These are phyloP conservation scores for Eupithecia vulgata DNA, from an alignment of 2,888 invertebrate species.

Conservation along the genomic window DNA sequence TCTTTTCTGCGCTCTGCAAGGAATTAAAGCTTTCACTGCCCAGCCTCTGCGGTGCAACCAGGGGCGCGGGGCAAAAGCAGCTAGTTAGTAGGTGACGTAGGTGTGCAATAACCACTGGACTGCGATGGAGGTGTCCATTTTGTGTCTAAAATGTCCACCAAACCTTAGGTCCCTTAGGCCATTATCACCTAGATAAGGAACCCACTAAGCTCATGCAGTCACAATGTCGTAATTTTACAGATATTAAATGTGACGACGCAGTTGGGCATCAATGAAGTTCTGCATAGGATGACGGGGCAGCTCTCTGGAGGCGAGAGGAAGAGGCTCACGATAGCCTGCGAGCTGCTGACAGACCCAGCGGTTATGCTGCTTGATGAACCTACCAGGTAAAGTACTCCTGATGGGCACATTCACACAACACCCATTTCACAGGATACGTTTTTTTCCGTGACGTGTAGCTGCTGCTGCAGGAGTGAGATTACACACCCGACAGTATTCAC, in stretches of 20 bases:
- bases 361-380: constrained; percentile 97
- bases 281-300: constrained; percentile 87
- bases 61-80: too few relatives aligned
- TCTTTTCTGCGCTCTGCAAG: too few relatives aligned
- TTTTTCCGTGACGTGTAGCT: too few relatives aligned
- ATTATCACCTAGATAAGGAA: background rate
- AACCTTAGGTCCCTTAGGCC: background rate
- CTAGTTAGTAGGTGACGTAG: too few relatives aligned
- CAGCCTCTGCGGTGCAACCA: too few relatives aligned
- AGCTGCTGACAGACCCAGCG: constrained; percentile 95
- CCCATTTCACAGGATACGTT: too few relatives aligned
- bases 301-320: constrained; percentile 96
- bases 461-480: too few relatives aligned
- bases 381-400: constrained; percentile 87
- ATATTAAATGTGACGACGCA: constrained; percentile 90
- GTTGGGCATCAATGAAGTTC: constrained; percentile 88
- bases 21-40: too few relatives aligned
- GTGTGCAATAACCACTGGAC: too few relatives aligned
- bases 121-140: too few relatives aligned
- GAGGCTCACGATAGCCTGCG: constrained; percentile 94
- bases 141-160: background rate
- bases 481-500: too few relatives aligned
- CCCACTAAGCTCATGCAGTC: background rate
- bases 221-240: constrained; percentile 68
- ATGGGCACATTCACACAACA: too few relatives aligned